These are phyloP conservation scores for Alligator sinensis DNA, from an alignment of 2,113 vertebrate genomes.

Conservation along the genomic window DNA sequence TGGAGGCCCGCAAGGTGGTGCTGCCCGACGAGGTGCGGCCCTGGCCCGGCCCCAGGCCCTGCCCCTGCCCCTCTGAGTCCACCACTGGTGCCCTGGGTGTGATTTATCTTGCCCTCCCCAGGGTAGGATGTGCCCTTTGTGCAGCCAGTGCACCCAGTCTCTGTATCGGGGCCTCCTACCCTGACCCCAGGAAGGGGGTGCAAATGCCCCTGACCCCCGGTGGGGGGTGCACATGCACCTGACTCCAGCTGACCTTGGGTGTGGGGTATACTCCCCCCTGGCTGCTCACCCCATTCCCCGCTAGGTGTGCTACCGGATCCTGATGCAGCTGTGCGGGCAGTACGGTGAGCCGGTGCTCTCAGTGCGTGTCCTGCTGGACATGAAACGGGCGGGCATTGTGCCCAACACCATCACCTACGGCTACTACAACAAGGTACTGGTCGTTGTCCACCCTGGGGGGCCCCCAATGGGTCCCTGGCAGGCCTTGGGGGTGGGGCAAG, in stretches of 20 bases:
- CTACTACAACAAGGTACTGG: constrained; percentile 94
- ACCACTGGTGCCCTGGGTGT: fast-evolving
- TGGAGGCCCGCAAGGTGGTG: constrained; percentile 93
- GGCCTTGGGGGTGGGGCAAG: too few species aligned
- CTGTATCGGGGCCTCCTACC: too few species aligned
- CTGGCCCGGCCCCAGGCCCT: too few species aligned
- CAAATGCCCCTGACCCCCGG: too few species aligned
- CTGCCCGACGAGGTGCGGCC: constrained; percentile 89
- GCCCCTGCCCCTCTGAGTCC: too few species aligned
- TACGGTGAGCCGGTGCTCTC: constrained; percentile 94
- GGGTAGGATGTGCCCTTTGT: fast-evolving
- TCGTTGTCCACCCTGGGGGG: background rate
- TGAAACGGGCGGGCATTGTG: constrained; percentile 93
- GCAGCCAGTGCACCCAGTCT: too few species aligned
- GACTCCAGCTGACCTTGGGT: too few species aligned
- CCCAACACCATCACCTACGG: constrained; percentile 95
- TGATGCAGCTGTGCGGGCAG: constrained; percentile 96
- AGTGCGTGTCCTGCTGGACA: constrained; percentile 93
- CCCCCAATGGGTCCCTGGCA: too few species aligned
- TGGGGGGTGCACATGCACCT: fast-evolving
- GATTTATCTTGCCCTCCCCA: background rate
- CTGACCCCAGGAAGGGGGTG: too few species aligned
- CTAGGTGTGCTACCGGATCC: constrained; percentile 94
- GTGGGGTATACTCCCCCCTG: fast-evolving
- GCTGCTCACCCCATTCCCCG: background rate